Conservation (phyloP, 2,797 vertebrate species). For the Amphiprion clarkii region DNA sequence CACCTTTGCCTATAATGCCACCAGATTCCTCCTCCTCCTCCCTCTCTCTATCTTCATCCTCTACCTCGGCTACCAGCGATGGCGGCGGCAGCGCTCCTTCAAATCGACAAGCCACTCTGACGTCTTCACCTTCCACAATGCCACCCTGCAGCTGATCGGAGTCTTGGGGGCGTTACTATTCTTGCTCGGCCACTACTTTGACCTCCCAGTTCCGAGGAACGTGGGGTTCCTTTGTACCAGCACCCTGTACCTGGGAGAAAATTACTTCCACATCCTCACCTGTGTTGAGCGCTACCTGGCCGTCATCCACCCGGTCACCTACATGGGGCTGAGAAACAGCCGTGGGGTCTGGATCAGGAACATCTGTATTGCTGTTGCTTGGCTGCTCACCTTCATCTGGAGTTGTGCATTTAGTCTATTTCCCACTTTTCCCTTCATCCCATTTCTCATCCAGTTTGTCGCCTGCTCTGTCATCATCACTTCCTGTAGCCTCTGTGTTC, state of each 20-base stretch:
- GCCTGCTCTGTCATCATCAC: not conserved
- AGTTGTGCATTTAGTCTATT: no score
- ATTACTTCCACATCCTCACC: conserved; percentile 13
- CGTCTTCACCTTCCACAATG: not conserved
- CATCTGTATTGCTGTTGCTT: not conserved
- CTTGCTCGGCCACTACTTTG: not conserved
- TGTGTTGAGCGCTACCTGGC: conserved; percentile 36
- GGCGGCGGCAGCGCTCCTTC: not conserved
- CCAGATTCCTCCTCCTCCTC: not conserved
- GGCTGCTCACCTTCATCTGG: conserved; percentile 16
- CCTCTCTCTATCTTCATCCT: conserved; percentile 20
- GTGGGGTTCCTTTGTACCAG: no score
- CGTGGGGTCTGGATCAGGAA: conserved; percentile 31
- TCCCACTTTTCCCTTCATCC: not conserved
- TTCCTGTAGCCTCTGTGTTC: no score
- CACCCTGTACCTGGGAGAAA: conserved; percentile 8
- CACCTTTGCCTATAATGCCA: not conserved
- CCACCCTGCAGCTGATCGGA: not conserved
- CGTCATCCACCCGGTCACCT: conserved; percentile 44
- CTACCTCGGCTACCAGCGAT: not conserved
- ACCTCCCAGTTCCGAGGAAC: no score
- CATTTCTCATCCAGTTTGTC: not conserved
- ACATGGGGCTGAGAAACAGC: conserved; percentile 9
- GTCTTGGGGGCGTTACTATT: not conserved
- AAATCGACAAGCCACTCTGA: not conserved